Conservation (phyloP, 2,797 vertebrate species). For the Chiloscyllium punctatum region DNA sequence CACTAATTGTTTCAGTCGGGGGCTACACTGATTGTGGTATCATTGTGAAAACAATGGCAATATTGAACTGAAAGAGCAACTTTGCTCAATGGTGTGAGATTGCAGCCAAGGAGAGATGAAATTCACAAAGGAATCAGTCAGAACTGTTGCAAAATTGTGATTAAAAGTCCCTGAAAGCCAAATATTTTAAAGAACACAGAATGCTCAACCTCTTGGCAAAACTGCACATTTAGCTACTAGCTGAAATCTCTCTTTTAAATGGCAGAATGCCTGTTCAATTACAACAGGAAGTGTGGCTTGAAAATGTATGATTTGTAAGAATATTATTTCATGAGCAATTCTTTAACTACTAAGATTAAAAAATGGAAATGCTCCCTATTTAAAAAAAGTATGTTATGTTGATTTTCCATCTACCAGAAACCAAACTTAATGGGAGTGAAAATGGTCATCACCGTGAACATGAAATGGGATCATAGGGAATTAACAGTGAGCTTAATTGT, state of each 20-base stretch:
- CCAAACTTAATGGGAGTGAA: neutral
- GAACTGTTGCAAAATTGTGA: conserved; percentile 11
- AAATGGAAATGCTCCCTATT: neutral
- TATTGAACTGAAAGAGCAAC: neutral
- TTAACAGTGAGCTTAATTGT: neutral
- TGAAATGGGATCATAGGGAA: neutral
- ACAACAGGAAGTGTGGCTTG: neutral
- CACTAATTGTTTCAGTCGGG: neutral
- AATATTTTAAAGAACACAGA: neutral
- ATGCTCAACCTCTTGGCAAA: neutral
- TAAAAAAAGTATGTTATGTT: neutral
- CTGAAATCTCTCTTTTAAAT: neutral
- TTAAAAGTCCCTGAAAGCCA: neutral
- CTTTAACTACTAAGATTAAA: neutral
- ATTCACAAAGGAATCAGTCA: neutral
- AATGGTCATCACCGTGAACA: neutral
- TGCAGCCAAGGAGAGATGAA: neutral
- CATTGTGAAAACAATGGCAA: neutral
- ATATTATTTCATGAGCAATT: neutral
- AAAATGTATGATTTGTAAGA: neutral
- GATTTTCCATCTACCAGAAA: neutral
- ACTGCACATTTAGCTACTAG: neutral
- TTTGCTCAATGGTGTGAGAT: conserved; percentile 5
- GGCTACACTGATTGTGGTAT: neutral
- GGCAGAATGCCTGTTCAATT: neutral